Conservation (phyloP, 2,113 vertebrate genomes). For the Aegithalos caudatus region DNA sequence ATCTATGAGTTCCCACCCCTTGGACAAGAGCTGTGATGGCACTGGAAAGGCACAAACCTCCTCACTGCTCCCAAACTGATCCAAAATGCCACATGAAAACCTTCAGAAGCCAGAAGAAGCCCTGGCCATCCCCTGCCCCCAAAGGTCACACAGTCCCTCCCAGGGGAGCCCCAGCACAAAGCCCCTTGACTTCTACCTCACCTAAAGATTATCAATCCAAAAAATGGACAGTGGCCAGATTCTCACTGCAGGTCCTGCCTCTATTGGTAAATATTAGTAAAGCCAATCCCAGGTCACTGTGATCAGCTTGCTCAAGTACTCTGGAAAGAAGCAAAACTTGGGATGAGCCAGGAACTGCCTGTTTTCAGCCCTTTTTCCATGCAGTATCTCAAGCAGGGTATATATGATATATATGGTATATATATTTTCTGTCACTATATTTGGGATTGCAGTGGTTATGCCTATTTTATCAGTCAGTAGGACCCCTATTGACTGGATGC, state of each 20-base stretch:
- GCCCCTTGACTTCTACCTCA: not conserved
- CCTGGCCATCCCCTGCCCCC: no score
- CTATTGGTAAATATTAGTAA: not conserved
- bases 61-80: not conserved
- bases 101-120: not conserved
- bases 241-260: not conserved
- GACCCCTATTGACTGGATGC: conserved; percentile 10
- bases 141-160: not conserved
- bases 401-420: not conserved
- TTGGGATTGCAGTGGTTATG: conserved; percentile 7
- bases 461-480: not conserved
- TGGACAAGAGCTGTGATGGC: not conserved
- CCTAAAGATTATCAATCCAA: not conserved
- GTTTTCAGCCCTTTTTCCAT: not conserved
- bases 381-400: not conserved
- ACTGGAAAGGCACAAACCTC: not conserved
- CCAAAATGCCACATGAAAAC: rapidly evolving
- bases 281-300: not conserved
- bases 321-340: not conserved
- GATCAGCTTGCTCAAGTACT: not conserved
- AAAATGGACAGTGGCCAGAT: rapidly evolving
- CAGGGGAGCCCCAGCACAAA: not conserved
- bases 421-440: not conserved
- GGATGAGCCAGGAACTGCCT: not conserved
- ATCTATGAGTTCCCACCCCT: not conserved